Conservation (phyloP, 2,888 invertebrate genomes). For the Chrysina gloriosa region DNA sequence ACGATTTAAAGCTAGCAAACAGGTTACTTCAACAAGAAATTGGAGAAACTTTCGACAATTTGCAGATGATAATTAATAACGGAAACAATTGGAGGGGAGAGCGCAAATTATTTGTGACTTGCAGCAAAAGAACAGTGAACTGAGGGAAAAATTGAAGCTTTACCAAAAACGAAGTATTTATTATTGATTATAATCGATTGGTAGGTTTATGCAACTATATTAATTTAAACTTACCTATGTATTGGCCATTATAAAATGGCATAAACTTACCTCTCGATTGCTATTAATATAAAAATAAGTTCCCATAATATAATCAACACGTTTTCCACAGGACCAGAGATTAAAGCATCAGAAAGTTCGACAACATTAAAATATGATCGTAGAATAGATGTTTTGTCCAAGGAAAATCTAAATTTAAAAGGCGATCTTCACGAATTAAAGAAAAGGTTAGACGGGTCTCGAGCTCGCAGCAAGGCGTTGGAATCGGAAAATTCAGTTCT, state of each 20-base stretch:
- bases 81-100: constrained; percentile 80
- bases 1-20: constrained; percentile 77
- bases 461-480: constrained; percentile 76
- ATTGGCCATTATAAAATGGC: no score
- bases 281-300: not conserved
- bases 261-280: constrained; percentile 26
- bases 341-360: constrained; percentile 4
- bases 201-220: constrained; percentile 28
- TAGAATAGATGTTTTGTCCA: constrained; percentile 69
- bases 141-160: constrained; percentile 72
- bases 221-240: no score
- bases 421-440: constrained; percentile 71
- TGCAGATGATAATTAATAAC: constrained; percentile 71
- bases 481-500: constrained; percentile 72
- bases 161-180: constrained; percentile 53
- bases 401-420: constrained; percentile 70
- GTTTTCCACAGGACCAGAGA: constrained; percentile 17
- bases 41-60: constrained; percentile 76
- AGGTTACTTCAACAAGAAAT: constrained; percentile 81
- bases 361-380: constrained; percentile 48
- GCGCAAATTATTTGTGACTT: constrained; percentile 79
- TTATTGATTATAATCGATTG: constrained; percentile 3
- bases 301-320: not conserved
- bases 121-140: constrained; percentile 75
- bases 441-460: constrained; percentile 74